Conservation (phyloP, 1,140 invertebrate species). For the Brachionus plicatilis region DNA sequence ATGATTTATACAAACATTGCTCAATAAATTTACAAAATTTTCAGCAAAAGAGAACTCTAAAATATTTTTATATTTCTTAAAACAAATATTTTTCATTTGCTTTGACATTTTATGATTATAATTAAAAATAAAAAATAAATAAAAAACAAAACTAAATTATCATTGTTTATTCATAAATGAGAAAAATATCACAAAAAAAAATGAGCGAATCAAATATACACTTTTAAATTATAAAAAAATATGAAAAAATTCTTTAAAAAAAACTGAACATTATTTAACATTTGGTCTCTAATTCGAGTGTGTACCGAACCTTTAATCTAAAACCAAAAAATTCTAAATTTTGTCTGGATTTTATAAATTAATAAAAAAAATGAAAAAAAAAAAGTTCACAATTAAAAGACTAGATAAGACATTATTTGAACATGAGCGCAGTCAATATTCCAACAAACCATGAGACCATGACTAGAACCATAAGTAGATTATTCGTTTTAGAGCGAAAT, state of each 20-base stretch:
- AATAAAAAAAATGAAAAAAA: background rate
- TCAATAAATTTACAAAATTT: no score
- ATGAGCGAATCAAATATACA: background rate
- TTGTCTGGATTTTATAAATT: background rate
- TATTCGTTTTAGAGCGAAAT: background rate
- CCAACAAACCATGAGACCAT: background rate
- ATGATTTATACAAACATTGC: no score
- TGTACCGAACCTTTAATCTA: background rate
- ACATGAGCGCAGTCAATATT: background rate
- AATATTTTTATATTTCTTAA: no score
- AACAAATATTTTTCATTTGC: no score
- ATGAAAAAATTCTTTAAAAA: background rate
- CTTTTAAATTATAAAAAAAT: background rate
- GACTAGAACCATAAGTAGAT: background rate
- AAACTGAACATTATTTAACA: slow-evolving; percentile 1
- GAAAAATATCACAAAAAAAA: background rate
- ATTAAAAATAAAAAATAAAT: background rate
- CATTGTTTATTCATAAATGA: background rate
- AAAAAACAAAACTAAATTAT: background rate
- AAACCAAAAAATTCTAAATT: background rate
- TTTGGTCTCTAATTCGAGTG: background rate
- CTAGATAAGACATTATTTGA: background rate
- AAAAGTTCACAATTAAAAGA: background rate
- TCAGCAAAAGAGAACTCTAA: no score
- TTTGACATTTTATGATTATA: no score